Base-by-base conservation (phyloP, 2,888 invertebrate genomes). In the Phasia obesa region DNA sequence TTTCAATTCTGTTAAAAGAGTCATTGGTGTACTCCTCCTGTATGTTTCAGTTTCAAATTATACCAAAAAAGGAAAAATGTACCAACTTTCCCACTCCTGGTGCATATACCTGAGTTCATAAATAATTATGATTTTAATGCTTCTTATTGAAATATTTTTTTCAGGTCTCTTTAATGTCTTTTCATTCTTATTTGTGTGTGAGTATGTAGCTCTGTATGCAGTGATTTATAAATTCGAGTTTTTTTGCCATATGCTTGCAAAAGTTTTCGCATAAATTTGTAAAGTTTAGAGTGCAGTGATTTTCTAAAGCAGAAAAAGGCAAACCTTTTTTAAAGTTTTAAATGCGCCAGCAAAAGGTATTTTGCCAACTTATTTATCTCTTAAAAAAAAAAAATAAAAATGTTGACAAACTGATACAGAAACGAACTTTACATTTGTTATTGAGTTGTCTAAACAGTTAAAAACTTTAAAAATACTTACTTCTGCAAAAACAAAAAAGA, bases 361-460 rank as follows among this genome's bases (percentile, higher is more conserved):
- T 74, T 71, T 5, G 21, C 19, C 25, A 31, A 51, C 31, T 62
- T 62, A 7, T 13, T 55, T 35, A 19, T 35, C 23, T 47, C 17
- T 57, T 64, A 23, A 35, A 31, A 57, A 9, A 35, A 49, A 27
- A 65, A 75, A 75, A 25, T 73, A 27, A 65, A 75, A 75, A 25
- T 73, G 51, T 25, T 9, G 57, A 65, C 42, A 47, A 53, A 62
- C 25, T 59, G 73, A 27, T 35, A 44, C 35, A 55, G 38, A 59
- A 57, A 35, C 44, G 15, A 21, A n/a, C 9, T 42, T 23, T 38
- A 13, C 57, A 38, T 15, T 25, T 62, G 1, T 42, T 62, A 73
- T 44, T 73, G 19, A 42, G 35, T 62, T 60, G 13, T 6, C n/a
- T n/a, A n/a, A n/a, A n/a, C n/a, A n/a, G n/a, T n/a, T n/a, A n/a